A percentile compares a stretch with the other conserved stretches of the same genome.
These are phyloP conservation scores for Ia io DNA, from an alignment of 2,113 vertebrate species.

Conservation along the genomic window DNA sequence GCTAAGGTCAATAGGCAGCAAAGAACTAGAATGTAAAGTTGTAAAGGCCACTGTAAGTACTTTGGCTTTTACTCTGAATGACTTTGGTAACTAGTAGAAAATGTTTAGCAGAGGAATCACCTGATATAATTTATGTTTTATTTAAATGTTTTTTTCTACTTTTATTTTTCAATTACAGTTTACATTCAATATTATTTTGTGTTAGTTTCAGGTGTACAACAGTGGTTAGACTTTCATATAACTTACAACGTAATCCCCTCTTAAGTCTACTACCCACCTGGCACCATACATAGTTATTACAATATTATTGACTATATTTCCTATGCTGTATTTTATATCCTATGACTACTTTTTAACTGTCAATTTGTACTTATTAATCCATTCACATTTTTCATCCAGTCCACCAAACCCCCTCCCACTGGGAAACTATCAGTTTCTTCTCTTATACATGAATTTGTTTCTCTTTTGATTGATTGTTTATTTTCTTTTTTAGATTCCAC, in stretches of 20 bases:
- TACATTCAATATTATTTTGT: neutral
- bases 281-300: neutral
- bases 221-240: neutral
- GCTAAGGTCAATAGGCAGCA: neutral
- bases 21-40: neutral
- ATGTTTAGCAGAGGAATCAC: neutral
- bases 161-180: neutral
- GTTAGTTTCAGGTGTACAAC: neutral
- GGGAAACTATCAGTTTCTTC: neutral
- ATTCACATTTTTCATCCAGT: neutral
- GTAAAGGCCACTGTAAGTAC: neutral
- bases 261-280: neutral
- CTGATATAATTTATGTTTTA: neutral
- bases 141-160: neutral
- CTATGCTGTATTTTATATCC: neutral
- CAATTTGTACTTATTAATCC: neutral
- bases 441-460: neutral
- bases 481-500: neutral
- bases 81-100: neutral
- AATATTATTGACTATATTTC: neutral
- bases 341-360: neutral
- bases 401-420: neutral
- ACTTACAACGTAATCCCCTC: neutral
- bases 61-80: neutral
- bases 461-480: neutral